Conservation (phyloP, 2,888 invertebrate genomes). For the Herminia tarsipennalis region DNA sequence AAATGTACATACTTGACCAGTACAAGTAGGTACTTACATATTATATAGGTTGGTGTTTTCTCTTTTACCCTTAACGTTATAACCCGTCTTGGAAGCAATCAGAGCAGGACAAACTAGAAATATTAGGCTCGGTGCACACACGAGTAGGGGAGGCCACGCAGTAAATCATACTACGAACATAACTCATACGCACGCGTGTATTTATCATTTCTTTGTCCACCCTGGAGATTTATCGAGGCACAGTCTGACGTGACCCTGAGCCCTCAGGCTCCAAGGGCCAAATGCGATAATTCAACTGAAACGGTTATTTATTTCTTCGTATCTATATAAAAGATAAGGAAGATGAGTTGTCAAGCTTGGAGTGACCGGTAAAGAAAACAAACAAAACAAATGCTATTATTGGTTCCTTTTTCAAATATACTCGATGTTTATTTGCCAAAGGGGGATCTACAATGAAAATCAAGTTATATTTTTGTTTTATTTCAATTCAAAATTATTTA, state of each 20-base stretch:
- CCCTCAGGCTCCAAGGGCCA: constrained; percentile 31
- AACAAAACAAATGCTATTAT: not conserved
- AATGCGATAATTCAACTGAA: constrained; percentile 36
- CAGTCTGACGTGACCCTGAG: constrained; percentile 41
- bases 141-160: constrained; percentile 29
- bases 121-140: constrained; percentile 13
- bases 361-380: not conserved
- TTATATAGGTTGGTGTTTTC: too few species aligned
- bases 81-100: constrained; percentile 25
- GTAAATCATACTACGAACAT: constrained; percentile 42
- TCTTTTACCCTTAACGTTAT: not conserved
- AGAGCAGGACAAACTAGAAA: constrained; percentile 16
- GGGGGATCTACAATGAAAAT: too few species aligned
- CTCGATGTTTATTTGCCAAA: too few species aligned
- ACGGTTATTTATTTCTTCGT: constrained; percentile 37
- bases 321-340: constrained; percentile 24
- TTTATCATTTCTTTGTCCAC: constrained; percentile 52
- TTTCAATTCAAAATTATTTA: too few species aligned
- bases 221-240: constrained; percentile 43
- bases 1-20: too few species aligned
- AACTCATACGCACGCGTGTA: constrained; percentile 40
- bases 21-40: too few species aligned
- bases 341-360: constrained; percentile 11
- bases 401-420: not conserved
- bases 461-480: too few species aligned